Evolutionary conservation across 2,888 invertebrate genomes (phyloP).

Genomic region (Sepioteuthis lessoniana): DNA sequence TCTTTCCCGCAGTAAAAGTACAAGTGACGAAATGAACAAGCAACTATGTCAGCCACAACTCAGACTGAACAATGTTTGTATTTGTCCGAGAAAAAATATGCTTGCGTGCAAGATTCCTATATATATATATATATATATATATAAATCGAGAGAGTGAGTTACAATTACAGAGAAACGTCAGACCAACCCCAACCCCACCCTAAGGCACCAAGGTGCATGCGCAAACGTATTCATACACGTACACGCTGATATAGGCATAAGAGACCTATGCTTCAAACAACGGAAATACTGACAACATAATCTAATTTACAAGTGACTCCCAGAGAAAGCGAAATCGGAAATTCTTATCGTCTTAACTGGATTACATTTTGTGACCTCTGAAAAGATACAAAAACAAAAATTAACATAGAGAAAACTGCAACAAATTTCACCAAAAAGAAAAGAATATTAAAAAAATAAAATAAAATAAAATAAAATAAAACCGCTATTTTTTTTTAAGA

Average conservation of each 20-base stretch:
- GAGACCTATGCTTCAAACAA: not conserved
- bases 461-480: not conserved
- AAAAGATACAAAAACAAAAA: not conserved
- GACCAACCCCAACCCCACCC: too few species aligned
- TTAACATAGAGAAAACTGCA: not conserved
- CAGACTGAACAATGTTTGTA: too few species aligned
- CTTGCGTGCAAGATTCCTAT: not conserved
- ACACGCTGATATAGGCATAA: not conserved
- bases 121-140: conserved; percentile 23
- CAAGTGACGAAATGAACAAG: too few species aligned
- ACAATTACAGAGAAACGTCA: too few species aligned
- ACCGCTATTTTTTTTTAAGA: too few species aligned
- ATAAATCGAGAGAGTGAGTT: not conserved
- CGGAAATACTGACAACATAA: not conserved
- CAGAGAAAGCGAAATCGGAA: not conserved
- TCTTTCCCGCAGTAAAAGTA: too few species aligned
- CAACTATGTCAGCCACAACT: too few species aligned
- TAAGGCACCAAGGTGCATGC: not conserved
- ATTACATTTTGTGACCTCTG: conserved; percentile 23
- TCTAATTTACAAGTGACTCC: not conserved
- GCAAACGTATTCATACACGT: not conserved
- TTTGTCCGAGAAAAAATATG: not conserved
- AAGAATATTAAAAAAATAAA: not conserved
- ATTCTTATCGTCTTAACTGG: not conserved
- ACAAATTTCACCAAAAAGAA: not conserved